Conservation (phyloP, 2,797 vertebrate genomes). For the Acipenser transmontanus region DNA sequence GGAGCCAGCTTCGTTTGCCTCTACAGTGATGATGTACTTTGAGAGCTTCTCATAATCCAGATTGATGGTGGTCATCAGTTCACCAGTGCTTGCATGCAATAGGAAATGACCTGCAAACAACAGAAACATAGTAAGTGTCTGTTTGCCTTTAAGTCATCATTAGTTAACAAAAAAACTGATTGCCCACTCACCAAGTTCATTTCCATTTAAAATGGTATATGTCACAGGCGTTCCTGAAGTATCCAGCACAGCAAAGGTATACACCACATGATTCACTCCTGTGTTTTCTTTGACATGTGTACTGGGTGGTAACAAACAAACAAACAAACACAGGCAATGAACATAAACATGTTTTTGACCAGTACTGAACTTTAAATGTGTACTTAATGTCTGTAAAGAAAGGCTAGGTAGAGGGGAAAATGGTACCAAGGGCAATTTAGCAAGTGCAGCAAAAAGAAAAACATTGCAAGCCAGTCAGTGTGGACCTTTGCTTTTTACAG, state of each 20-base stretch:
- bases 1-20: slow-evolving; percentile 22
- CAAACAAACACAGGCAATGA: no score
- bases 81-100: slow-evolving; percentile 33
- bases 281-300: slow-evolving; percentile 22
- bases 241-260: slow-evolving; percentile 25
- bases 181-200: slow-evolving; percentile 43
- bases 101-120: slow-evolving; percentile 37
- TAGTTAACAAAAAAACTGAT: neutral
- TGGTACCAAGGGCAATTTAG: no score
- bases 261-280: slow-evolving; percentile 31
- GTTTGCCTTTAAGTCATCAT: slow-evolving; percentile 1
- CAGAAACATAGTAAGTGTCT: neutral
- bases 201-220: slow-evolving; percentile 39
- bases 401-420: no score
- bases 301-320: neutral
- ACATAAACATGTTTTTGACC: no score
- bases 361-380: no score
- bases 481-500: no score
- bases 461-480: no score
- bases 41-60: slow-evolving; percentile 36
- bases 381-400: no score
- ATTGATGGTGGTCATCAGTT: slow-evolving; percentile 40
- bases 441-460: no score
- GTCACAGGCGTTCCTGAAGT: slow-evolving; percentile 9
- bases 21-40: slow-evolving; percentile 36